A percentile compares a stretch with the other conserved stretches of the same genome.
These are phyloP conservation scores for Aepyceros melampus DNA, from an alignment of 2,113 vertebrate species.

Conservation along the genomic window DNA sequence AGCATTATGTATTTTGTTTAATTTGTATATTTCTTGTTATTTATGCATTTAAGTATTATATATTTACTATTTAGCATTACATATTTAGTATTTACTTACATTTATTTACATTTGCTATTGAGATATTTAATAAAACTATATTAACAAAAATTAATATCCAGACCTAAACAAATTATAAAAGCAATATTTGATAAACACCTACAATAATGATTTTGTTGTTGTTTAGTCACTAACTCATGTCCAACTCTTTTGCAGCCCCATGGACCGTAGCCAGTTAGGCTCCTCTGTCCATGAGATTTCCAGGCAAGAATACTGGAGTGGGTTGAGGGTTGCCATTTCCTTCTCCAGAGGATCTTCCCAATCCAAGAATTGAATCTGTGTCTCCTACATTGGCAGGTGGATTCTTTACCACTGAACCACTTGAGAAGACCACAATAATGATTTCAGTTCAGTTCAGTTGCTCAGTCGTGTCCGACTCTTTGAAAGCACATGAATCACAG, in stretches of 20 bases:
- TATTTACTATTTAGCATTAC: not conserved
- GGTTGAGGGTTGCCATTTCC: not conserved
- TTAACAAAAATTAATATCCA: not conserved
- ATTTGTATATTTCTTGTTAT: not conserved
- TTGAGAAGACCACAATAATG: not conserved
- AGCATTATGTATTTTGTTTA: not conserved
- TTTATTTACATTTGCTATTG: not conserved
- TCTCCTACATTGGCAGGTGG: not conserved
- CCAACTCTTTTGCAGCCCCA: not conserved
- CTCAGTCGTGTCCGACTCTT: too few relatives aligned
- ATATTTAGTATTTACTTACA: not conserved
- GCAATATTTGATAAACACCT: not conserved
- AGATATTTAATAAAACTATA: not conserved
- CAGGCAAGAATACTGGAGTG: not conserved
- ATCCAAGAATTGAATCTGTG: not conserved
- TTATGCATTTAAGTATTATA: not conserved
- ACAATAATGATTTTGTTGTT: not conserved
- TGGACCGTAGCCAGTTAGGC: not conserved
- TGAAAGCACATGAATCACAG: too few relatives aligned
- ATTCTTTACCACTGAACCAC: not conserved
- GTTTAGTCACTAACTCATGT: not conserved
- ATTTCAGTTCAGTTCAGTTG: not conserved
- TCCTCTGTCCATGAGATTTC: not conserved
- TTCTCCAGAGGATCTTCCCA: not conserved
- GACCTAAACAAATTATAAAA: not conserved